A percentile compares a stretch with the other conserved stretches of the same genome.
Conservation (phyloP, 2,113 vertebrate genomes). For the Charina bottae region DNA sequence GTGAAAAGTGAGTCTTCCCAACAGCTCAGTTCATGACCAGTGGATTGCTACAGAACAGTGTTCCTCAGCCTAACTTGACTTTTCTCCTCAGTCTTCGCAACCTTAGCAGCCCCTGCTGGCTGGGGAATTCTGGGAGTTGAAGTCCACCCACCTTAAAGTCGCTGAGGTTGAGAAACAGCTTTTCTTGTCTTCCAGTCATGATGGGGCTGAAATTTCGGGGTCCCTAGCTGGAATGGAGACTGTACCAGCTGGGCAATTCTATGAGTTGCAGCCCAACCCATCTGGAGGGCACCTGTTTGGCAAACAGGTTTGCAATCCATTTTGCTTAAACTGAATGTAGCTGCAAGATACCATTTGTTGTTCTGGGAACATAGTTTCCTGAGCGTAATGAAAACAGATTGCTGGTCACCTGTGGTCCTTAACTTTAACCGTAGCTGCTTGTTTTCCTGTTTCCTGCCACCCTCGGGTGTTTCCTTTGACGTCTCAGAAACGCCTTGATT, state of each 20-base stretch:
- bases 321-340: neutral
- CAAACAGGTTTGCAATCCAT: neutral
- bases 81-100: too few relatives aligned
- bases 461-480: neutral
- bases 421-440: conserved; percentile 62
- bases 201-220: neutral
- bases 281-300: neutral
- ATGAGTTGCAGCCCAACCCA: neutral
- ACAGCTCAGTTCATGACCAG: too few relatives aligned
- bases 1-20: too few relatives aligned
- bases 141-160: neutral
- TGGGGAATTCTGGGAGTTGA: neutral
- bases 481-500: neutral
- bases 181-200: neutral
- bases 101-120: too few relatives aligned
- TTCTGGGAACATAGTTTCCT: neutral
- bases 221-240: neutral
- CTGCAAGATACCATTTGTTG: neutral
- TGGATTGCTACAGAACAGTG: too few relatives aligned
- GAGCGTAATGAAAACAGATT: conserved; percentile 45
- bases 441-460: neutral
- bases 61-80: too few relatives aligned
- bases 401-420: conserved; percentile 54
- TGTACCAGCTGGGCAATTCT: neutral
- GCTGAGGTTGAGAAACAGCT: neutral